phyloP scores from a whole-genome alignment of 1,140 invertebrate genomes.

The Cotesia chilonis region DNA sequence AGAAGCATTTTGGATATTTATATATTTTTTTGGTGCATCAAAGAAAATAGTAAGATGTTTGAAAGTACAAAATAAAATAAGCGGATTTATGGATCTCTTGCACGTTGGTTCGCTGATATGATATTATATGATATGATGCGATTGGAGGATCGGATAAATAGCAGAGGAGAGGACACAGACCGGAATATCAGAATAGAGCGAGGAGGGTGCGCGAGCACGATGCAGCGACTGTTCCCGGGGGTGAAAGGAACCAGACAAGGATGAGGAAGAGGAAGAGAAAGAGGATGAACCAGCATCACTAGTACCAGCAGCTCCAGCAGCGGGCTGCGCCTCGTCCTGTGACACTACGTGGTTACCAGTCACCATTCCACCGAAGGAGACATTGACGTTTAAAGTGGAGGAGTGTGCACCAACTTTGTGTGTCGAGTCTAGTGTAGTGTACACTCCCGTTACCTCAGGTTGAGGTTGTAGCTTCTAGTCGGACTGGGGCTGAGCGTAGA shows the following conservation, averaged over 20 bases:
- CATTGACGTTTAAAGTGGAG: constrained; percentile 27
- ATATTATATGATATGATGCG: neutral
- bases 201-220: constrained; percentile 26
- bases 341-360: constrained; percentile 40
- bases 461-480: neutral
- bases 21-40: no score
- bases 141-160: neutral
- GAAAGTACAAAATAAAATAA: no score
- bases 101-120: no score
- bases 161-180: no score
- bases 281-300: constrained; percentile 25
- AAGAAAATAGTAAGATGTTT: no score
- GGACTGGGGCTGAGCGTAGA: neutral
- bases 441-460: neutral
- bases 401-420: constrained; percentile 1
- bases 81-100: no score
- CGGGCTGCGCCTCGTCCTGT: constrained; percentile 45
- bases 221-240: constrained; percentile 1
- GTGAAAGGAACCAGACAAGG: constrained; percentile 9
- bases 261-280: constrained; percentile 19
- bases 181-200: no score
- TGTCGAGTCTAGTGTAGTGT: neutral
- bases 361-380: constrained; percentile 37
- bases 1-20: no score
- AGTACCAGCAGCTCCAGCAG: constrained; percentile 17